phyloP scores from a whole-genome alignment of 2,797 vertebrate species.

The Artibeus lituratus region DNA sequence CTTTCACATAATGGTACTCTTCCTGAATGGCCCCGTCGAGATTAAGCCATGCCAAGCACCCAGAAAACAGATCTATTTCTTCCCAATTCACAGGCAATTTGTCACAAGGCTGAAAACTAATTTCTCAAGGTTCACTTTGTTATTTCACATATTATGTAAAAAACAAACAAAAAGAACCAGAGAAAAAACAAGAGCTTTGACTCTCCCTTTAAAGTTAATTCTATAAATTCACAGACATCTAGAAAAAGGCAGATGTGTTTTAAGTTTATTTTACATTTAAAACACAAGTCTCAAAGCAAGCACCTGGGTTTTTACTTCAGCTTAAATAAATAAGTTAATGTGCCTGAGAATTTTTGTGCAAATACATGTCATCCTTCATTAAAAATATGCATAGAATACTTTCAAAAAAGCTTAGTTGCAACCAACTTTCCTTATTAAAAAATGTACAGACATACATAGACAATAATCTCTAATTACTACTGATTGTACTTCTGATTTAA shows the following conservation, averaged over 20 bases:
- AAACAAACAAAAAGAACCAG: background rate
- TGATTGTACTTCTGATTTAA: constrained; percentile 72
- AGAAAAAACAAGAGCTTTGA: constrained; percentile 32
- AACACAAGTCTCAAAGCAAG: constrained; percentile 72
- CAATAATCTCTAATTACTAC: constrained; percentile 58
- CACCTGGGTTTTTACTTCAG: constrained; percentile 73
- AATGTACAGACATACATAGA: constrained; percentile 52
- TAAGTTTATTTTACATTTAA: background rate
- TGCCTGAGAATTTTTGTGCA: constrained; percentile 79
- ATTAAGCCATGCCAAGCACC: background rate
- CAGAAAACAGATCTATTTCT: background rate
- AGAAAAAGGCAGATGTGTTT: constrained; percentile 47
- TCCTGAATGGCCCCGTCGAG: background rate
- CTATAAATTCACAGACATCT: constrained; percentile 7
- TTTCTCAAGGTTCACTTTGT: background rate
- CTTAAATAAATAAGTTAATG: constrained; percentile 72
- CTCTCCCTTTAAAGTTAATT: background rate
- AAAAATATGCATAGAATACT: constrained; percentile 71
- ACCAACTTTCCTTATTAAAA: constrained; percentile 55
- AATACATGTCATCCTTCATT: constrained; percentile 69
- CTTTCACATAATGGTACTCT: background rate
- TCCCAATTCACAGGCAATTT: background rate
- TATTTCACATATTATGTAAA: background rate
- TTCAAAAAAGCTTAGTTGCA: constrained; percentile 60
- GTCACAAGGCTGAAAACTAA: background rate